Conservation (phyloP, 2,888 invertebrate species). For the Pristionchus japonicus region DNA sequence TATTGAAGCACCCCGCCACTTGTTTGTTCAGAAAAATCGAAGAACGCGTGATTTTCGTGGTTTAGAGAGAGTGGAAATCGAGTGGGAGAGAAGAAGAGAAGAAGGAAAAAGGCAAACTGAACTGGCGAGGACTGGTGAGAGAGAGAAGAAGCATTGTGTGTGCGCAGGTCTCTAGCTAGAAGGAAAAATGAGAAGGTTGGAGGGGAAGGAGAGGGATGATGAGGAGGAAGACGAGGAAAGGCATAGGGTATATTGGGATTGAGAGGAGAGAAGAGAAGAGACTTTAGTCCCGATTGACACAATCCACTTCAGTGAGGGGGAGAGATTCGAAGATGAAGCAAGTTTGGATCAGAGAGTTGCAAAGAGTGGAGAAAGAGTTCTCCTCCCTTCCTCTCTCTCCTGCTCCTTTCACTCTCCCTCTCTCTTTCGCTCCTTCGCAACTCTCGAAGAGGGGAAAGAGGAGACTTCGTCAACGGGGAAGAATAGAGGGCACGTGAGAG, state of each 20-base stretch:
- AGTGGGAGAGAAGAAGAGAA: not conserved
- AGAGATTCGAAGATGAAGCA: slow-evolving; percentile 8
- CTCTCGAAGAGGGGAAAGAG: slow-evolving; percentile 16
- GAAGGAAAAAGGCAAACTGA: slow-evolving; percentile 32
- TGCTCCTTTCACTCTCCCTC: not conserved
- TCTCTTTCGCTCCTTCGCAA: not conserved
- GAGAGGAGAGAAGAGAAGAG: not conserved
- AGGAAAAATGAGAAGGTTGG: slow-evolving; percentile 21
- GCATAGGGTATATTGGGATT: not conserved
- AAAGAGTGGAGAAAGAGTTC: slow-evolving; percentile 36
- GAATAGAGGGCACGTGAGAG: slow-evolving; percentile 37
- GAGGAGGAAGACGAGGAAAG: not conserved
- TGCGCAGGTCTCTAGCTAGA: not conserved
- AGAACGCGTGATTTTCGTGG: slow-evolving; percentile 28
- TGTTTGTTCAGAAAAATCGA: slow-evolving; percentile 31
- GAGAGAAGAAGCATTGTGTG: not conserved
- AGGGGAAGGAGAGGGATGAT: not conserved
- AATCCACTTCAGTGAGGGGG: slow-evolving; percentile 36
- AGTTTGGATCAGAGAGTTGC: not conserved
- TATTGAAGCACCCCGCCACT: not conserved
- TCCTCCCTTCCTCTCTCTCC: slow-evolving; percentile 24
- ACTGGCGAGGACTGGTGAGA: slow-evolving; percentile 5
- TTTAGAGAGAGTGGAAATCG: slow-evolving; percentile 28
- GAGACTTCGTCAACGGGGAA: slow-evolving; percentile 6
- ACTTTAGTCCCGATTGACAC: slow-evolving; percentile 1